A percentile compares a stretch with the other conserved stretches of the same genome.
phyloP scores from a whole-genome alignment of 2,797 vertebrate genomes.

The Echiichthys vipera region DNA sequence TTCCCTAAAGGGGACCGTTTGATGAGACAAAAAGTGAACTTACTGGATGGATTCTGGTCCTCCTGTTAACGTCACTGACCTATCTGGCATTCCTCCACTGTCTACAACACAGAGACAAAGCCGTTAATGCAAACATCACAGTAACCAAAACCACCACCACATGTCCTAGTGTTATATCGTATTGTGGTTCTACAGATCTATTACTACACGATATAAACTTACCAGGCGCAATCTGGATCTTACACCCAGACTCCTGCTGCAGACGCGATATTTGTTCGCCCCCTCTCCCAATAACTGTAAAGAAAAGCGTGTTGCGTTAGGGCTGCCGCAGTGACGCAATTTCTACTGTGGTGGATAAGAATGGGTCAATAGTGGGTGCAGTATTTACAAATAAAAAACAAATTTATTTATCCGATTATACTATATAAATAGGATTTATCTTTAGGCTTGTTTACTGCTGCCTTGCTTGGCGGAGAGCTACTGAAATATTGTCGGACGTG shows the following conservation, averaged over 20 bases:
- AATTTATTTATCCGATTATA: too few species aligned
- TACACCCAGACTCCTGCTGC: slow-evolving; percentile 98
- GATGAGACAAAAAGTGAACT: slow-evolving; percentile 57
- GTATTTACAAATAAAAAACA: too few species aligned
- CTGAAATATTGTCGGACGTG: too few species aligned
- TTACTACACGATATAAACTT: slow-evolving; percentile 36
- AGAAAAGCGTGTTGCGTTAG: rapidly evolving
- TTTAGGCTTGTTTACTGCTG: too few species aligned
- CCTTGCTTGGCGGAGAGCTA: too few species aligned
- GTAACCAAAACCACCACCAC: too few species aligned
- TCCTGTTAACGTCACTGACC: slow-evolving; percentile 96
- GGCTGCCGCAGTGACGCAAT: too few species aligned
- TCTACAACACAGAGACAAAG: slow-evolving; percentile 82
- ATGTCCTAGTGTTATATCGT: too few species aligned
- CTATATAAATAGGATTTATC: too few species aligned
- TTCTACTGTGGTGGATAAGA: too few species aligned
- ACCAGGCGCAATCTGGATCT: slow-evolving; percentile 99
- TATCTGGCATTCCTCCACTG: slow-evolving; percentile 96
- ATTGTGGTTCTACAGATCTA: too few species aligned
- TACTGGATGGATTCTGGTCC: slow-evolving; percentile 95
- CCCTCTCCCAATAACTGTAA: slow-evolving; percentile 95
- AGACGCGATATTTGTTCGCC: slow-evolving; percentile 99
- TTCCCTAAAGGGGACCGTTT: neutral
- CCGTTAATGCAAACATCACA: neutral
- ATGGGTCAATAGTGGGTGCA: too few species aligned